Evolutionary conservation across 2,797 vertebrate genomes (phyloP).

Genomic region (Chiroxiphia lanceolata): DNA sequence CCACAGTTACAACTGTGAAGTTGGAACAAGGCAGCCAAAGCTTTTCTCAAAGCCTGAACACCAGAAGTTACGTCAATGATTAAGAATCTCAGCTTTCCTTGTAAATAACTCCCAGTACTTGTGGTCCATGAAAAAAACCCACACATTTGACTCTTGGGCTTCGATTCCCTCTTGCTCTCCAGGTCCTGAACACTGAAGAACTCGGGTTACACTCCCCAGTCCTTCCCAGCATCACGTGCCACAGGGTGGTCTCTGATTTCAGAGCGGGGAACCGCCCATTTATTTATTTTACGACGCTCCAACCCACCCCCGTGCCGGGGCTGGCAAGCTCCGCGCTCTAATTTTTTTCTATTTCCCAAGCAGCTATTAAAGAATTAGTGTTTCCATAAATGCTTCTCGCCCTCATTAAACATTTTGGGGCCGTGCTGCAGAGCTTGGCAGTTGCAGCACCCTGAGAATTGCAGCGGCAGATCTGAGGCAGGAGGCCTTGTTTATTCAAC

Average conservation of each 20-base stretch:
- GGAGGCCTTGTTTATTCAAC: slow-evolving; percentile 59
- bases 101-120: not conserved
- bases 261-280: not conserved
- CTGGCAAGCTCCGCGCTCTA: not conserved
- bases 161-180: not conserved
- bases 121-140: not conserved
- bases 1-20: not conserved
- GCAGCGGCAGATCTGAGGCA: slow-evolving; percentile 71
- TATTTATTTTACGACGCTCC: not conserved
- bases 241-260: not conserved
- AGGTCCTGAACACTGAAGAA: not conserved
- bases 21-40: not conserved
- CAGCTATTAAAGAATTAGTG: slow-evolving; percentile 26
- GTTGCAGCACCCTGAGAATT: slow-evolving; percentile 66
- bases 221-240: not conserved
- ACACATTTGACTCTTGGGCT: not conserved
- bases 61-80: fast-evolving
- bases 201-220: not conserved
- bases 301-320: not conserved
- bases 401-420: slow-evolving; percentile 9
- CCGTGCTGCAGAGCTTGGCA: not conserved
- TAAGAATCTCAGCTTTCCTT: not conserved
- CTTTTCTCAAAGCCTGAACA: not conserved
- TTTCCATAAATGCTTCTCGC: not conserved
- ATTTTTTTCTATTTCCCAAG: not conserved